Evolutionary conservation across 1,140 invertebrate genomes (phyloP).

Genomic region (Cydia strobilella): DNA sequence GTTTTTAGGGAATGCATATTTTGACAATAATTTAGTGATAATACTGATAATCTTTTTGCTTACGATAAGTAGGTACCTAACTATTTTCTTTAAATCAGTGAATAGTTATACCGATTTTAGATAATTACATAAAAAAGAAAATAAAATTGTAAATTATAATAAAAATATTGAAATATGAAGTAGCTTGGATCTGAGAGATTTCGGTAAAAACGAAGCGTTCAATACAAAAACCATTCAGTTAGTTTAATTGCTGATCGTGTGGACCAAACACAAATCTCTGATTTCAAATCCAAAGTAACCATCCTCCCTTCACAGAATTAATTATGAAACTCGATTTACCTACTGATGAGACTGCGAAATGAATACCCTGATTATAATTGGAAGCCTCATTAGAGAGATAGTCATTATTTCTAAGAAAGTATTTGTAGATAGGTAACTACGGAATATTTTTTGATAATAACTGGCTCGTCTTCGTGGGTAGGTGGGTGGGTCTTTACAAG

Average conservation of each 20-base stretch:
- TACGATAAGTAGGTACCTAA: too few species aligned
- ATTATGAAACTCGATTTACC: not conserved
- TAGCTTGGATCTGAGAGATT: too few species aligned
- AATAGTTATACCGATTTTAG: too few species aligned
- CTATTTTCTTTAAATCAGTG: too few species aligned
- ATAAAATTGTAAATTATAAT: too few species aligned
- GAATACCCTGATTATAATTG: conserved; percentile 12
- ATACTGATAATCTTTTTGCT: too few species aligned
- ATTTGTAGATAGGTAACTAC: not conserved
- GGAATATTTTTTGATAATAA: not conserved
- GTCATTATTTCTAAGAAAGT: not conserved
- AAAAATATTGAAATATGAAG: too few species aligned
- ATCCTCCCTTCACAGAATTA: not conserved
- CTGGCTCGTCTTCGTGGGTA: not conserved
- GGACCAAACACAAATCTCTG: not conserved
- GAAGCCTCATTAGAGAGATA: not conserved
- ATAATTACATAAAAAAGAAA: too few species aligned
- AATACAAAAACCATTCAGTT: not conserved
- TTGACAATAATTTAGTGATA: too few species aligned
- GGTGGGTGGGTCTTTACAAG: not conserved
- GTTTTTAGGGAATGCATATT: too few species aligned
- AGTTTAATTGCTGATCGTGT: not conserved
- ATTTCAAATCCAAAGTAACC: not conserved
- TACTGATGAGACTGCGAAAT: not conserved
- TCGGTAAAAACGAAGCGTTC: too few species aligned